Percentiles rank a stretch among this genome's conserved stretches.
These are phyloP conservation scores for Balaeniceps rex DNA, from an alignment of 2,113 vertebrate species.

Conservation along the genomic window DNA sequence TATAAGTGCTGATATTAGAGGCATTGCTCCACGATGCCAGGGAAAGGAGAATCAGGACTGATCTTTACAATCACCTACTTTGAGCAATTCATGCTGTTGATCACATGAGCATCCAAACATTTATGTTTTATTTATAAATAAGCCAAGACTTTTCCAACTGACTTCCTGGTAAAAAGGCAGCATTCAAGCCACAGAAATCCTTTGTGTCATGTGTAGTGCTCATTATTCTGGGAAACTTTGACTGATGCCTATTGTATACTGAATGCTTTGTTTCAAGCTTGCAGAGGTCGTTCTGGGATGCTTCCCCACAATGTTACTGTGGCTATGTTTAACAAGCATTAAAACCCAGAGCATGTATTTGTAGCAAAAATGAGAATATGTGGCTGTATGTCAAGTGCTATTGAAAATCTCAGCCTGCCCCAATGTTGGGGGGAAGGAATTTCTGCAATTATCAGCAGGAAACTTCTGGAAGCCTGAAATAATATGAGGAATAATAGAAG, in stretches of 20 bases:
- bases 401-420: not conserved
- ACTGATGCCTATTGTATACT: not conserved
- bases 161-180: not conserved
- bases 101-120: not conserved
- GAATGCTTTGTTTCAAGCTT: constrained; percentile 20
- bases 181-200: constrained; percentile 11
- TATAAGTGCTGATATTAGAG: not conserved
- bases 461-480: constrained; percentile 15
- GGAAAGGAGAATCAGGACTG: not conserved
- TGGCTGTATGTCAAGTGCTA: not conserved
- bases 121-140: constrained; percentile 13
- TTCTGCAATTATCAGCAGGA: constrained; percentile 5
- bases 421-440: not conserved
- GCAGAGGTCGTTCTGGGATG: not conserved
- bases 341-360: not conserved
- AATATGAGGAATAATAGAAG: not conserved
- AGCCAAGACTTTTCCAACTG: not conserved
- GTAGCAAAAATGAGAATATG: not conserved
- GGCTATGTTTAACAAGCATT: not conserved
- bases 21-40: not conserved
- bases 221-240: not conserved
- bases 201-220: not conserved
- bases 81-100: not conserved
- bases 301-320: not conserved
- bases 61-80: not conserved